These are phyloP conservation scores for Campoplex capitator DNA, from an alignment of 2,888 invertebrate species.

Conservation along the genomic window DNA sequence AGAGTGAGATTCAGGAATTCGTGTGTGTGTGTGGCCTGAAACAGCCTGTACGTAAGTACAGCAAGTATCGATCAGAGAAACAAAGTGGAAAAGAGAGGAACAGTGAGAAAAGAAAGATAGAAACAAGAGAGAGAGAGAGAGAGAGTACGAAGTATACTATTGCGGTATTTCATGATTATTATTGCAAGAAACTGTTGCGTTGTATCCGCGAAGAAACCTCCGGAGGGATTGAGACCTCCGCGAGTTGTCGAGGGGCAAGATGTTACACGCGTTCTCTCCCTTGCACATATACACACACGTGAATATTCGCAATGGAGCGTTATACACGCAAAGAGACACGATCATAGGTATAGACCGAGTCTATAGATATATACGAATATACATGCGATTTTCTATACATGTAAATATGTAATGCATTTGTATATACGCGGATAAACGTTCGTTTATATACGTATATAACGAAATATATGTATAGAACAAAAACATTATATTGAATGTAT, in stretches of 20 bases:
- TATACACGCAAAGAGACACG: conserved; percentile 30
- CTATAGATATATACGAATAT: conserved; percentile 8
- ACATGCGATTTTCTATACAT: neutral
- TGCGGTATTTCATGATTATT: conserved; percentile 65
- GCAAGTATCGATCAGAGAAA: conserved; percentile 64
- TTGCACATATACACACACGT: conserved; percentile 16
- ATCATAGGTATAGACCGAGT: neutral
- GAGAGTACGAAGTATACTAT: conserved; percentile 46
- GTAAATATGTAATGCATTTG: neutral
- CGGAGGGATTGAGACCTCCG: conserved; percentile 79
- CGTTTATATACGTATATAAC: neutral
- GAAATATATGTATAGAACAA: neutral
- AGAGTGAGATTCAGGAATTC: neutral
- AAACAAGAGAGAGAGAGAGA: conserved; percentile 8
- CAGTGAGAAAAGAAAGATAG: conserved; percentile 33
- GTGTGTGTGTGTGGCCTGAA: neutral
- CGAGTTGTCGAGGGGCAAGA: conserved; percentile 74
- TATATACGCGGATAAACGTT: neutral
- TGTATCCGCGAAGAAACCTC: conserved; percentile 63
- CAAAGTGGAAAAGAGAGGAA: conserved; percentile 39
- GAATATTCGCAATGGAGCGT: conserved; percentile 26
- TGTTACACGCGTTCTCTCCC: conserved; percentile 66
- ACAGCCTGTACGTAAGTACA: neutral
- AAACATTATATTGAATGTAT: conserved; percentile 52
- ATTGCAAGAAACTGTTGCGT: conserved; percentile 65